phyloP scores from a whole-genome alignment of 2,113 vertebrate species.

The Nothoprocta pentlandii region DNA sequence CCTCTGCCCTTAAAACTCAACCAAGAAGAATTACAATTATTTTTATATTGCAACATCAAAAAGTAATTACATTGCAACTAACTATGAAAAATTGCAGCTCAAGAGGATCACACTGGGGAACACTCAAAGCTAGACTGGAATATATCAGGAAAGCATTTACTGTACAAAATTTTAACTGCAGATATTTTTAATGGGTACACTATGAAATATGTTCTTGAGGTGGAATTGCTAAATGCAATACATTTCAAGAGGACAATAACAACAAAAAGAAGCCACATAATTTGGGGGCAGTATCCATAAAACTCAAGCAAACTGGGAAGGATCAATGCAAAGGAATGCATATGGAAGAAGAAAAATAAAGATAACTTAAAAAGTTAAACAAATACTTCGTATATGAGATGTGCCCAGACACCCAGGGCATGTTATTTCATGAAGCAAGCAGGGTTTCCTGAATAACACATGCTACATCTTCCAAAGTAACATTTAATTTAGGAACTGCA shows the following conservation, averaged over 20 bases:
- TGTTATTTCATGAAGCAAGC: constrained; percentile 39
- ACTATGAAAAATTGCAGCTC: background rate
- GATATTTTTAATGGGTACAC: background rate
- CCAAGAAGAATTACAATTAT: background rate
- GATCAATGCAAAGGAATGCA: background rate
- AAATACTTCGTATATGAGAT: background rate
- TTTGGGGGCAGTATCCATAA: background rate
- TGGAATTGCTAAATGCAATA: background rate
- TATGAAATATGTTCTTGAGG: background rate
- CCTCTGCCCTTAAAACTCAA: background rate
- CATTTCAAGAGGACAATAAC: background rate
- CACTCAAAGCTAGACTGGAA: background rate
- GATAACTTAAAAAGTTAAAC: background rate
- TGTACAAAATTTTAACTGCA: background rate
- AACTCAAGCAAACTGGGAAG: background rate
- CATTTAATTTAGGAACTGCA: constrained; percentile 24
- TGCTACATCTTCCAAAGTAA: constrained; percentile 37
- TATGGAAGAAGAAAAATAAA: background rate
- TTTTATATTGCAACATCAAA: background rate
- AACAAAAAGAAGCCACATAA: background rate
- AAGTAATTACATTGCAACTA: background rate
- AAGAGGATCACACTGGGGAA: background rate
- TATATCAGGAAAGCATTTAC: background rate
- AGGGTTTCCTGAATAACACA: constrained; percentile 9
- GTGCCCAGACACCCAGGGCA: background rate